Evolutionary conservation across 2,797 vertebrate species (phyloP), one percentile per base, ranked within the genome.

Genomic region (Capromys pilorides): DNA sequence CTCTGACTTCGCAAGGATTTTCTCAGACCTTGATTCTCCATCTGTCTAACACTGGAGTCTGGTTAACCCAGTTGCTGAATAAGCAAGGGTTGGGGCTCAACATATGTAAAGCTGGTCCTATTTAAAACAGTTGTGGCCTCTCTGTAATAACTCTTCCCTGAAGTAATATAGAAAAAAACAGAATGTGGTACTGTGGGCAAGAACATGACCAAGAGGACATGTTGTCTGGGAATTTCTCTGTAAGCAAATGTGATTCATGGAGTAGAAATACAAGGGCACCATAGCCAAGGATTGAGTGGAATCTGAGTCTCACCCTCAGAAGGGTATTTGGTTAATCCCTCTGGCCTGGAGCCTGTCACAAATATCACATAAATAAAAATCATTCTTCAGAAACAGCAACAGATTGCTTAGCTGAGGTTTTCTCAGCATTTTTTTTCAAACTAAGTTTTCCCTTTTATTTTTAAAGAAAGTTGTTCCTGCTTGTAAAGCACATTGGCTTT

Each of bases 61-160:
- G 88, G 69, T 54, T 39, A 86, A 64, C 80, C 88, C 66, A 90
- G 64, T 8, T 88, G 41, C 73, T 95, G 86, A 97, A 90, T 96
- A 97, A 96, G 95, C 87, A 69, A 95, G 92, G 69, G 88, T 90
- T 81, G 59, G 12, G 69, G 45, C 75, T 75, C 88, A 94, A 90
- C 91, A 95, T 61, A 41, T 97, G 97, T 97, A 97, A 96, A 95
- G 94, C 0, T 61, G 95, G 86, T 85, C n/a, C 97, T 96, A 97
- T 96, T 85, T 57, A 95, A 98, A 98, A 96, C 96, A 98, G 13
- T 93, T 98, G 97, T 66, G 96, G 97, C 41, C 96, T 97, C 67
- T 90, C 73, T 62, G 78, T 91, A 95, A 97, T 80, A 78, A 10
- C 86, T 97, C 97, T 97, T 97, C 89, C 95, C 96, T 90, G 96